These are phyloP conservation scores for Hippocampus barbouri DNA, from an alignment of 2,113 vertebrate genomes.

Conservation along the genomic window DNA sequence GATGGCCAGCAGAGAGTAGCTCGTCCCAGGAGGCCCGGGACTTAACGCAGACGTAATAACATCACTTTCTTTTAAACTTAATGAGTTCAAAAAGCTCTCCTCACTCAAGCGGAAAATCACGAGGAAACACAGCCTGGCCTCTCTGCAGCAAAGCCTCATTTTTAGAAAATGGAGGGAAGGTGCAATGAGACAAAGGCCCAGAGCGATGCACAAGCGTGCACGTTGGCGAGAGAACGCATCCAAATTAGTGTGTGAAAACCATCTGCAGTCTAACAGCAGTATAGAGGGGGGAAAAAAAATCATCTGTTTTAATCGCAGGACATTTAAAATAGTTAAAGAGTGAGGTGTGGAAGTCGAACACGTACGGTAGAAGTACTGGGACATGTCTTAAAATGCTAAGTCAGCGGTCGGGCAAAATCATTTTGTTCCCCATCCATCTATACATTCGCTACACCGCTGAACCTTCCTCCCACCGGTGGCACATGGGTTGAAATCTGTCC, in stretches of 20 bases:
- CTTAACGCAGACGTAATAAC: slow-evolving; percentile 33
- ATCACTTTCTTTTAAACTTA: slow-evolving; percentile 50
- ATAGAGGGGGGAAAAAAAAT: slow-evolving; percentile 12
- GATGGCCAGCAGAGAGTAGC: slow-evolving; percentile 9
- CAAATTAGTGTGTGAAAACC: slow-evolving; percentile 14
- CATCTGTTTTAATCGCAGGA: slow-evolving; percentile 59
- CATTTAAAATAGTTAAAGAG: slow-evolving; percentile 18
- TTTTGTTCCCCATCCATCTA: not conserved
- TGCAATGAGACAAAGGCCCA: slow-evolving; percentile 44
- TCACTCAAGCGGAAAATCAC: slow-evolving; percentile 53
- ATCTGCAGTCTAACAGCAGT: slow-evolving; percentile 18
- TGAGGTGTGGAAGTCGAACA: not conserved
- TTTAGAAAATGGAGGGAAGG: slow-evolving; percentile 50
- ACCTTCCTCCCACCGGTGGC: too few species aligned
- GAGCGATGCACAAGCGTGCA: slow-evolving; percentile 38
- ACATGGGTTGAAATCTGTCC: too few species aligned
- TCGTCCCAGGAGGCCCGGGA: slow-evolving; percentile 11
- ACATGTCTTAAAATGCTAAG: not conserved
- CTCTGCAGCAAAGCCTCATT: slow-evolving; percentile 48
- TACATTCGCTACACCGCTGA: too few species aligned
- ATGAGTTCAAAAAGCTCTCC: slow-evolving; percentile 49
- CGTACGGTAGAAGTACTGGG: not conserved
- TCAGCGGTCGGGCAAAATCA: not conserved
- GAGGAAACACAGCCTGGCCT: slow-evolving; percentile 35
- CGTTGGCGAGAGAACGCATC: slow-evolving; percentile 20